Percentiles rank a stretch among this genome's conserved stretches.
phyloP scores from a whole-genome alignment of 2,797 vertebrate species.

The Columba guinea region DNA sequence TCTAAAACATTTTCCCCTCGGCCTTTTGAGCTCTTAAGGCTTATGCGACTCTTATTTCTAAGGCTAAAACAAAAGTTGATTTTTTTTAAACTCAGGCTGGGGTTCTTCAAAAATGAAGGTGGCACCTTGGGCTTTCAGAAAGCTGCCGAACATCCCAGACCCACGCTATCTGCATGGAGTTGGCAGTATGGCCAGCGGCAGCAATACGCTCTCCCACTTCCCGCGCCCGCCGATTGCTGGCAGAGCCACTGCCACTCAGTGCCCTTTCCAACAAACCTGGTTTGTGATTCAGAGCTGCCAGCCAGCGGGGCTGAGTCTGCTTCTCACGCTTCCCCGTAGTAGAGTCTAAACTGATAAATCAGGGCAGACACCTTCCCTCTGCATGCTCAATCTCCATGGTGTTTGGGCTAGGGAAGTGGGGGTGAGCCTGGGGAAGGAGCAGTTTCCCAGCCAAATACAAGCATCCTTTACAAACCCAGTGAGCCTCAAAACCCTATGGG shows the following conservation, averaged over 20 bases:
- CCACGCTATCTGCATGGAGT: rapidly evolving
- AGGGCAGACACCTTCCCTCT: no score
- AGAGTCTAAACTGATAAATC: no score
- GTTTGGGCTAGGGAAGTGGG: rapidly evolving
- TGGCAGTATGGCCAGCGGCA: not conserved
- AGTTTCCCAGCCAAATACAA: not conserved
- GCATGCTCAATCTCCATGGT: rapidly evolving
- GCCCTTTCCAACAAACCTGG: not conserved
- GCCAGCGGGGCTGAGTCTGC: not conserved
- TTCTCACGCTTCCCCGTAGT: not conserved
- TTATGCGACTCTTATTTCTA: not conserved
- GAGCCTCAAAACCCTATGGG: not conserved
- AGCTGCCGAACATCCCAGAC: rapidly evolving
- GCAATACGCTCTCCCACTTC: not conserved
- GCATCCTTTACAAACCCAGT: not conserved
- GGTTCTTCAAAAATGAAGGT: rapidly evolving
- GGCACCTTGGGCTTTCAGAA: not conserved
- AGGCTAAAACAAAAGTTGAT: not conserved
- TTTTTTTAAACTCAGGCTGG: rapidly evolving
- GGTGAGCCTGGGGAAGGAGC: not conserved
- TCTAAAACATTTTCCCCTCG: not conserved
- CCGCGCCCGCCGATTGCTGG: not conserved
- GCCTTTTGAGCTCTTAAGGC: not conserved
- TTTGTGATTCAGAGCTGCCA: not conserved
- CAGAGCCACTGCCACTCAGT: not conserved